Base-by-base conservation (phyloP, 2,888 invertebrate genomes). In the Eupithecia abbreviata region DNA sequence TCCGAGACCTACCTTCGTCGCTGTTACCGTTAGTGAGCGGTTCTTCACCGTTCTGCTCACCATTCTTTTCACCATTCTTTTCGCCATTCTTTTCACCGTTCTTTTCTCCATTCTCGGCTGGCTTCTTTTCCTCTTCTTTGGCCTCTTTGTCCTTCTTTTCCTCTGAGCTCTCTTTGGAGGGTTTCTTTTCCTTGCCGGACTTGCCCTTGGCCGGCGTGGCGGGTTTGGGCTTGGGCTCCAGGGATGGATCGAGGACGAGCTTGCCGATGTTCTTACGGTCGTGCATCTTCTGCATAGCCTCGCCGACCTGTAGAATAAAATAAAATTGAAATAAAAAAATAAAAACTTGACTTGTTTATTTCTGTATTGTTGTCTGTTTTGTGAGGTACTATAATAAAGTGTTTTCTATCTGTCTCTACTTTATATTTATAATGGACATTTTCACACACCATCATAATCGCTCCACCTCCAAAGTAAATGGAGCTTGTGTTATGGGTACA, bases 231-330 rank as follows among this genome's bases (percentile, higher is more conserved):
- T 97, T 97, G 2, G 97, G 97, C 89, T 97, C 97, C 89, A 97
- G 90, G 66, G 96, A 96, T 43, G 98, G 98, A 89, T 98, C 98
- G 81, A 98, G 93, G 68, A 98, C 96, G 69, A 98, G 96, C 92
- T 98, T 98, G 75, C 98, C 98, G 85, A 98, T 96, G 92, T 98
- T 98, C 93, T 98, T 98, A 87, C 98, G 97, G 87, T 98, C 98
- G 92, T 98, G 98, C 97, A 98, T 97, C 92, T 98, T 98, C 92
- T 98, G 98, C 98, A 98, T 98, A 7, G 98, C 98, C 87, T 98
- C 98, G 45, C 97, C 96, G 18, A 98, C 97, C 97, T 97, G 49
- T 4, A 43, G 0, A 45, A 47, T 12, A 47, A 47, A 47, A 15
- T 45, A 47, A 45, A 10, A 9, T 67, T 15, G 15, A 66, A 2